phyloP scores from a whole-genome alignment of 1,140 invertebrate genomes.

The Scylla paramamosain region DNA sequence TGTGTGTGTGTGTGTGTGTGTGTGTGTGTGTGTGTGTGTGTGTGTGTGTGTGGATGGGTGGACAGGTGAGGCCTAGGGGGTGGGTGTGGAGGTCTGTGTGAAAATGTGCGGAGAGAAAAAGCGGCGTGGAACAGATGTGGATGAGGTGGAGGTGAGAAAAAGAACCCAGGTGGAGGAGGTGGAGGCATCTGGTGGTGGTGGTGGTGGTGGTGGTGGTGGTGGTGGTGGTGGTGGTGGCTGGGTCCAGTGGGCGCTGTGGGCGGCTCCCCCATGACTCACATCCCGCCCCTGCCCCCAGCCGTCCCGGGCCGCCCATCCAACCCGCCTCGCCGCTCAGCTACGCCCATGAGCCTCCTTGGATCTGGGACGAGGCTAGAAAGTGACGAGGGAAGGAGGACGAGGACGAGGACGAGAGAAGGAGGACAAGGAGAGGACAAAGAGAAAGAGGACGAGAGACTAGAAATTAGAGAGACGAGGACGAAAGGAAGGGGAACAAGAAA shows the following conservation, averaged over 20 bases:
- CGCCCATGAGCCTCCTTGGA: not conserved
- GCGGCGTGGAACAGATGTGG: too few relatives aligned
- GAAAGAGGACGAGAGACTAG: not conserved
- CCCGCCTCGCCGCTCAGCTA: not conserved
- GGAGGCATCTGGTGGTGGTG: not conserved
- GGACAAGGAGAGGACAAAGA: not conserved
- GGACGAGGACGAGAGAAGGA: not conserved
- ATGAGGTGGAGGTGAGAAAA: not conserved
- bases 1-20: conserved; percentile 43
- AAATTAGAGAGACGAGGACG: not conserved
- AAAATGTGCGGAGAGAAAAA: too few relatives aligned
- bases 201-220: conserved; percentile 1
- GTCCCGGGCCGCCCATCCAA: not conserved
- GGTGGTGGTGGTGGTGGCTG: not conserved
- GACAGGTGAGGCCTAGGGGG: not conserved
- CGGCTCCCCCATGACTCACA: conserved; percentile 22
- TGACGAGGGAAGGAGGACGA: not conserved
- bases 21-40: conserved; percentile 45
- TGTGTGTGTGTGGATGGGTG: conserved; percentile 41
- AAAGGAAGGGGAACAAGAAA: not conserved
- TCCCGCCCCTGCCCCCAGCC: not conserved
- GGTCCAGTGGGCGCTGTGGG: not conserved
- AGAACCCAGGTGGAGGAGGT: not conserved
- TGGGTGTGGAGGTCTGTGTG: too few relatives aligned
- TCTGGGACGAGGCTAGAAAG: not conserved